phyloP scores from a whole-genome alignment of 2,888 invertebrate genomes.

The Drosophila peninsularis region DNA sequence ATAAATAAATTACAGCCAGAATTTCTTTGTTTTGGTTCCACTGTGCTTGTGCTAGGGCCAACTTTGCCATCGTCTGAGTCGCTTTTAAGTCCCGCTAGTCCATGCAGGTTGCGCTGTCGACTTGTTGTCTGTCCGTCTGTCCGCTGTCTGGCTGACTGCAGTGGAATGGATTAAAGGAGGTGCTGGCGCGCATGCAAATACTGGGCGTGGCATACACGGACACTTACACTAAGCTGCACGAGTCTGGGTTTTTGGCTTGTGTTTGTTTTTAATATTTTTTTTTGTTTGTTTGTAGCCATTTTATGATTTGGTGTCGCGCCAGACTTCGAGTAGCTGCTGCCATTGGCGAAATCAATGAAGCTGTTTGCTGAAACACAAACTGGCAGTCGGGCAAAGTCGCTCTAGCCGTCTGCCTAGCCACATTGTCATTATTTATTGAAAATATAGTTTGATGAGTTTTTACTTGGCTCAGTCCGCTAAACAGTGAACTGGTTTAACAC shows the following conservation, averaged over 20 bases:
- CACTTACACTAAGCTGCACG: constrained; percentile 6
- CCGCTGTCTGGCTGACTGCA: constrained; percentile 41
- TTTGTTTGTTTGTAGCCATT: constrained; percentile 37
- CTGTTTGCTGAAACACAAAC: constrained; percentile 37
- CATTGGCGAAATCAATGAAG: constrained; percentile 73
- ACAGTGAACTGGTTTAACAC: constrained; percentile 48
- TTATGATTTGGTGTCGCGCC: constrained; percentile 54
- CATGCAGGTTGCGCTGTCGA: constrained; percentile 68
- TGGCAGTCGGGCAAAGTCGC: constrained; percentile 10
- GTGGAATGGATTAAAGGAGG: constrained; percentile 4
- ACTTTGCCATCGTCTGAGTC: constrained; percentile 33
- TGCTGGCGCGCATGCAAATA: constrained; percentile 56
- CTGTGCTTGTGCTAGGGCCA: constrained; percentile 24
- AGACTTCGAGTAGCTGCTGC: constrained; percentile 23
- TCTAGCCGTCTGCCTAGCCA: background rate
- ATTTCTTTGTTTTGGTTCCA: background rate
- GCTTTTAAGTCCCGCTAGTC: constrained; percentile 37
- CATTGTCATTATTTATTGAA: constrained; percentile 75
- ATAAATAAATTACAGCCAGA: no score
- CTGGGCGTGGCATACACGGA: constrained; percentile 52
- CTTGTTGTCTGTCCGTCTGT: constrained; percentile 57
- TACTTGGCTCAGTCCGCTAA: constrained; percentile 44
- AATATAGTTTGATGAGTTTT: constrained; percentile 81
- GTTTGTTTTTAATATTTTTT: constrained; percentile 13
- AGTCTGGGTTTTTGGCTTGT: constrained; percentile 17